phyloP scores from a whole-genome alignment of 2,113 vertebrate species.

The Cephalopholis sonnerati region DNA sequence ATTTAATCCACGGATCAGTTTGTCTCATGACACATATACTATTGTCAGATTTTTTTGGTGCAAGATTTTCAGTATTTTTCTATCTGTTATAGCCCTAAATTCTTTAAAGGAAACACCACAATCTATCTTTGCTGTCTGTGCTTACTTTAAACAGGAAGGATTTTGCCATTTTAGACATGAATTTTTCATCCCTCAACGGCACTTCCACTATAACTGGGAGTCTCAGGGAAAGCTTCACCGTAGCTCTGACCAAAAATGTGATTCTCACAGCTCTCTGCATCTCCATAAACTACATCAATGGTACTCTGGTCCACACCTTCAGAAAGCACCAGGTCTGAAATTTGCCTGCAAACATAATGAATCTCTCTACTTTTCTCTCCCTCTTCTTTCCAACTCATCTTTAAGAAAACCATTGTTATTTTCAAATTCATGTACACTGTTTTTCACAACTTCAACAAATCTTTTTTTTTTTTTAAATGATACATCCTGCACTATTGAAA shows the following conservation, averaged over 20 bases:
- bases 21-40: background rate
- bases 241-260: slow-evolving; percentile 62
- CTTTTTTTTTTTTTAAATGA: background rate
- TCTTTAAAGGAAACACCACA: background rate
- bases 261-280: slow-evolving; percentile 71
- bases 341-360: background rate
- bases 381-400: too few relatives aligned
- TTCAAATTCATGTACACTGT: background rate
- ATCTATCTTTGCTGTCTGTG: background rate
- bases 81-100: too few relatives aligned
- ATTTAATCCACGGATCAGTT: background rate
- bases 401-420: too few relatives aligned
- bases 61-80: background rate
- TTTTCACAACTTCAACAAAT: background rate
- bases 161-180: slow-evolving; percentile 25
- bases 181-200: slow-evolving; percentile 20
- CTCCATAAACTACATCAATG: slow-evolving; percentile 80
- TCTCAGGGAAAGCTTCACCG: slow-evolving; percentile 36
- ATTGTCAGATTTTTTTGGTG: background rate
- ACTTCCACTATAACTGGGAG: background rate
- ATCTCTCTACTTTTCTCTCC: background rate
- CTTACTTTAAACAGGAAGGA: slow-evolving; percentile 9
- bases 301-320: slow-evolving; percentile 74
- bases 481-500: background rate
- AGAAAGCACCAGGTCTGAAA: slow-evolving; percentile 57